A percentile compares a stretch with the other conserved stretches of the same genome.
Conservation (phyloP, 2,797 vertebrate genomes). For the Micromesistius poutassou region DNA sequence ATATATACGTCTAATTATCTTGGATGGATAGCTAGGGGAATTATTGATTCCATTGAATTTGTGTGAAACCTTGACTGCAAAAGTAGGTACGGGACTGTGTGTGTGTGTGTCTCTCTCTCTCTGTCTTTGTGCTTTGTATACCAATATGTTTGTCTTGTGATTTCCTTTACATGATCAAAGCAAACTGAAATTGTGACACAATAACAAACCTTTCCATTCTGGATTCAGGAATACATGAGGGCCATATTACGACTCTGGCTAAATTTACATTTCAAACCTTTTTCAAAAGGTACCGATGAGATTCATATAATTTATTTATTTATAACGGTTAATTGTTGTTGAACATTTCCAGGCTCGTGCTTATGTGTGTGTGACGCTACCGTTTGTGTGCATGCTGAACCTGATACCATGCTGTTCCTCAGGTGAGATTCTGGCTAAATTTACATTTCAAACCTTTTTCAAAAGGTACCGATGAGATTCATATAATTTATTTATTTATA, state of each 20-base stretch:
- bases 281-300: background rate
- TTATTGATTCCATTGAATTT: conserved; percentile 1
- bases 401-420: conserved; percentile 55
- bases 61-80: background rate
- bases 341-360: background rate
- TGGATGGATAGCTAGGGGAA: background rate
- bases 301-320: background rate
- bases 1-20: background rate
- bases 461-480: background rate
- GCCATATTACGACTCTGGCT: background rate
- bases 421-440: conserved; percentile 21
- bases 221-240: background rate
- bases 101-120: background rate
- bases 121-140: background rate
- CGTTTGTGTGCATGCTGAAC: conserved; percentile 37
- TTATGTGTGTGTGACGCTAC: conserved; percentile 21
- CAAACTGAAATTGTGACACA: background rate
- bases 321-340: no score
- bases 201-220: background rate
- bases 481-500: background rate
- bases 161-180: background rate
- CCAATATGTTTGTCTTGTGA: background rate
- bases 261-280: background rate
- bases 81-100: background rate
- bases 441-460: background rate